Evolutionary conservation across 2,888 invertebrate genomes (phyloP).

Genomic region (Chrysomela aeneicollis): DNA sequence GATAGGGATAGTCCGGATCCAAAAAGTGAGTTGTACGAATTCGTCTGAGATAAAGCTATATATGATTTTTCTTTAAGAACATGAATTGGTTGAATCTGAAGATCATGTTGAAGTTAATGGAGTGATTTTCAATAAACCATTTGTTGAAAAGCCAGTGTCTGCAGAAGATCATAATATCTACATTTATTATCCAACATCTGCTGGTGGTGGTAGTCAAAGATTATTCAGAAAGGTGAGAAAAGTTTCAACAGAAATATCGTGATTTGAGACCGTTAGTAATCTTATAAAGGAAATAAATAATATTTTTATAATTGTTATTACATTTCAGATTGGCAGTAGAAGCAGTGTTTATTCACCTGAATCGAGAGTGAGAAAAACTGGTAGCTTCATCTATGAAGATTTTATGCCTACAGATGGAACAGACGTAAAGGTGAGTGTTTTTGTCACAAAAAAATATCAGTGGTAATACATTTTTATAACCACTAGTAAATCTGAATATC

Average conservation of each 20-base stretch:
- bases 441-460: neutral
- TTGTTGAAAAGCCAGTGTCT: constrained; percentile 99
- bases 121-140: constrained; percentile 94
- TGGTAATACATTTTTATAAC: too few relatives aligned
- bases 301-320: constrained; percentile 27
- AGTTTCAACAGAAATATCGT: too few relatives aligned
- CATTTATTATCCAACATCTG: constrained; percentile 98
- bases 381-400: constrained; percentile 99
- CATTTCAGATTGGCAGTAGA: constrained; percentile 89
- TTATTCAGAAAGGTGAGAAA: constrained; percentile 90
- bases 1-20: constrained; percentile 93
- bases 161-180: constrained; percentile 99
- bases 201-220: constrained; percentile 97
- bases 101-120: constrained; percentile 98
- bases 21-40: constrained; percentile 71
- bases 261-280: too few relatives aligned
- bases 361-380: constrained; percentile 94
- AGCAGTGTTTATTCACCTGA: constrained; percentile 99
- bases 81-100: constrained; percentile 92
- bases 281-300: too few relatives aligned
- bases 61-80: constrained; percentile 67
- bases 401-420: constrained; percentile 99
- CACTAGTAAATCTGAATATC: too few relatives aligned
- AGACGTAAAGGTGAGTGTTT: constrained; percentile 58
- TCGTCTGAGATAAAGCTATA: neutral